Base-by-base conservation (phyloP, 2,797 vertebrate species). In the Buphagus erythrorhynchus region DNA sequence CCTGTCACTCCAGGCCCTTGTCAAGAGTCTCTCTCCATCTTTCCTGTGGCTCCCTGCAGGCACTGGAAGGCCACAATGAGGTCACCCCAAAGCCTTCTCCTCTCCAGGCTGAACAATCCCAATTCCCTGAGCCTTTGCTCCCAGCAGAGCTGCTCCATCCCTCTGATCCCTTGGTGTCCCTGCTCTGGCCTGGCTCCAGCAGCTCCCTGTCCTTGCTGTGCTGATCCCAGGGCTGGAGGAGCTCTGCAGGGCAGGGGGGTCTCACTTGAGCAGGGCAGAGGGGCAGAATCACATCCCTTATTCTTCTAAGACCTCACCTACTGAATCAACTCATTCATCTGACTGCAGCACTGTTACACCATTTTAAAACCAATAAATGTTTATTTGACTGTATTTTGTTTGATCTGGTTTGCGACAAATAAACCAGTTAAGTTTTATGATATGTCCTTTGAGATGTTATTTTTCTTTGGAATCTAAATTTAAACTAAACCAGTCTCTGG, bases 401-500 rank as follows among this genome's bases (percentile, higher is more conserved):
- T 77, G 49, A 66, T 69, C 61, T 65, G 16, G 29, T 74, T 71
- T 76, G n/a, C 29, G 78, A 65, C 29, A 86, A 88, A 78, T 42
- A 54, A 93, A 68, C 5, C 26, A 14, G 82, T 31, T 54, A 49
- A 46, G 17, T 68, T 92, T 88, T 62, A 78, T 31, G 9, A 77
- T 82, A 87, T 17, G 35, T 21, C 52, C 48, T 92, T 61, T 77
- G 65, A 86, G 35, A 80, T 42, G 38, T 77, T 90, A 38, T 71
- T 75, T 94, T 93, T 49, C 82, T 93, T 92, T 93, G 75, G 42
- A 75, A 80, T 68, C 65, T 83, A 93, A 86, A 90, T 94, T 88
- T 95, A 86, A 91, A 63, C 19, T 46, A 38, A 42, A 89, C 43
- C 57, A 61, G 78, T 61, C 42, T 28, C 76, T 77, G 25, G 61